A percentile compares a stretch with the other conserved stretches of the same genome.
Evolutionary conservation across 1,140 invertebrate genomes (phyloP).

Genomic region (Drosophila nasuta): DNA sequence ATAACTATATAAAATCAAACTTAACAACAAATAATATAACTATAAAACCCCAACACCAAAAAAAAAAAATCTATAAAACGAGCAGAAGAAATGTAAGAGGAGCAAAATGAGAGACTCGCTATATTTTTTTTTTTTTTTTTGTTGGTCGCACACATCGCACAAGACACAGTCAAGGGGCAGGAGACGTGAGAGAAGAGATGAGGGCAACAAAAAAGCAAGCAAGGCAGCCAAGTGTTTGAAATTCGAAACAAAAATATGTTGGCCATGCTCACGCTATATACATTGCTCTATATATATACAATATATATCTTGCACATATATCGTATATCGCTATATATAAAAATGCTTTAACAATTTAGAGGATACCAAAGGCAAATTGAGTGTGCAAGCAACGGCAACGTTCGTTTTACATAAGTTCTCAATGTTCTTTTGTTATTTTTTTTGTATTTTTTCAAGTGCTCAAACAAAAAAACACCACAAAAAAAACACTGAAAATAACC

Average conservation of each 20-base stretch:
- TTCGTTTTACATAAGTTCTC: slow-evolving; percentile 74
- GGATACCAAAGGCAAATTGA: slow-evolving; percentile 16
- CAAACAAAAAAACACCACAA: slow-evolving; percentile 22
- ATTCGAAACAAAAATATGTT: slow-evolving; percentile 36
- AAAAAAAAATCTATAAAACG: too few species aligned
- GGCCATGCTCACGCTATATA: not conserved
- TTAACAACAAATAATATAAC: not conserved
- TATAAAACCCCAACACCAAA: not conserved
- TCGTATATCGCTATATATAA: slow-evolving; percentile 4
- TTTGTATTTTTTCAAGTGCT: slow-evolving; percentile 49
- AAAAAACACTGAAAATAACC: not conserved
- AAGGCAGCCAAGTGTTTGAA: slow-evolving; percentile 31
- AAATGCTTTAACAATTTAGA: not conserved
- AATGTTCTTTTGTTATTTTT: slow-evolving; percentile 47
- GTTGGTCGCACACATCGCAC: too few species aligned
- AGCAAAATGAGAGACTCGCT: not conserved
- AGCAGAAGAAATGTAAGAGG: too few species aligned
- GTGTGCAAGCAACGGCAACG: slow-evolving; percentile 53
- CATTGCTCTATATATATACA: not conserved
- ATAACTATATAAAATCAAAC: not conserved
- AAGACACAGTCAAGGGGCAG: not conserved
- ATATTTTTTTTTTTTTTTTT: not conserved
- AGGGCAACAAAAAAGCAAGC: not conserved
- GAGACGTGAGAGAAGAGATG: not conserved
- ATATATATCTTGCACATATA: not conserved